A percentile compares a stretch with the other conserved stretches of the same genome.
These are phyloP conservation scores for Agriotes lineatus DNA, from an alignment of 2,888 invertebrate species.

Conservation along the genomic window DNA sequence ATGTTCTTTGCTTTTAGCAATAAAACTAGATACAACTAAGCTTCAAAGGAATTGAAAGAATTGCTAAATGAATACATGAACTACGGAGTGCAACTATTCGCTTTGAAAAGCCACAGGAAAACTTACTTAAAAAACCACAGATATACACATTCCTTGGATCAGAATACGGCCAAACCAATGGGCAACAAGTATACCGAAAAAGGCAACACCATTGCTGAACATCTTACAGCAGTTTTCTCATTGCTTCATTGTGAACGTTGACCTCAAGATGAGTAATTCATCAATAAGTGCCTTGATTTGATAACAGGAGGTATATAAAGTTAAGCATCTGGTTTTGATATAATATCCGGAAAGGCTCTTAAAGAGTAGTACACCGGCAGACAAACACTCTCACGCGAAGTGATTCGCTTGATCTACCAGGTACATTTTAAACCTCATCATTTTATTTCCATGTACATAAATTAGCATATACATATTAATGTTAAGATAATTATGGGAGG, in stretches of 20 bases:
- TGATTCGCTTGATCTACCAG: no score
- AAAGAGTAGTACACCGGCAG: no score
- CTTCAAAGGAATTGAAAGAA: conserved; percentile 4
- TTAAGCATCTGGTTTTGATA: no score
- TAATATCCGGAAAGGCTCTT: no score
- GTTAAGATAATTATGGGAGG: no score
- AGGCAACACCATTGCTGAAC: background rate
- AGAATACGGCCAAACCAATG: background rate
- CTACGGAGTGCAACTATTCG: background rate
- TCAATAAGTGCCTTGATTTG: background rate
- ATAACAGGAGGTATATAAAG: background rate
- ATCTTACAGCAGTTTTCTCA: background rate
- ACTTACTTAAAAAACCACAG: background rate
- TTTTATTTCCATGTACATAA: no score
- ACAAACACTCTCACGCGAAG: no score
- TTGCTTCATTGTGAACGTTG: background rate
- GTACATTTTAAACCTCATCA: no score
- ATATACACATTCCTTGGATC: conserved; percentile 3
- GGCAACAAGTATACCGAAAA: background rate
- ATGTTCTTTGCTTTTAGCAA: background rate
- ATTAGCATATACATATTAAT: no score
- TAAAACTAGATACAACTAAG: conserved; percentile 7
- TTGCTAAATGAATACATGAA: background rate
- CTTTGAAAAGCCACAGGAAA: conserved; percentile 7
- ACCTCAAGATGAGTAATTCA: background rate